Base-by-base conservation (phyloP, 2,888 invertebrate species). In the Pecten maximus region DNA sequence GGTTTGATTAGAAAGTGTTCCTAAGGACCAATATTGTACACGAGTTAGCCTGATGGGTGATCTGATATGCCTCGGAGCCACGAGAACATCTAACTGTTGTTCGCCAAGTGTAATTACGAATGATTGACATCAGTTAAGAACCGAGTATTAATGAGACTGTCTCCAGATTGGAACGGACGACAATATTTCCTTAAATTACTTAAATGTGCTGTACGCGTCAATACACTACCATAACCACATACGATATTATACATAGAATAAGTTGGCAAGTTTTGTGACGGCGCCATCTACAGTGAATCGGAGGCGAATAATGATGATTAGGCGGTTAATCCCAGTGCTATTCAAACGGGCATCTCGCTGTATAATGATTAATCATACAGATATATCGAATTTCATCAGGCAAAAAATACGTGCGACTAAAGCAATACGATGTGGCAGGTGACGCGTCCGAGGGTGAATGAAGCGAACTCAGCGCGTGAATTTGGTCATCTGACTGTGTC, bases 361-460 rank as follows among this genome's bases (percentile, higher is more conserved):
- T 74, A 74, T 74, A 74, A 74, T 91, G 88, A 91, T 91, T 89
- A 60, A 89, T 91, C 50, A 86, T 50, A 87, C 74, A 54, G 88
- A 44, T 90, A 87, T 88, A 88, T 88, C 86, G 88, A 88, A 87
- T 88, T 88, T 88, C 60, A 50, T 88, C 89, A 89, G 86, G 89
- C 89, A 90, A 40, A 90, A 88, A 87, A 91, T 91, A 91, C 88
- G 89, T 88, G 91, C 86, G 48, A 88, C 50, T 44, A 44, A 35
- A 28, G 48, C 50, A 40, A 91, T 91, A 87, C 88, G 87, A 89
- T 88, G 74, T 91, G 91, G 60, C 91, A 91, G 40, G 87, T 88
- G 86, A 88, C 87, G 87, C 86, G 89, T 88, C 88, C 74, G 87
- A 60, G 87, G 88, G 44, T 88, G 87, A 88, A 88, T 87, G 88